These are phyloP conservation scores for Aegotheles bennettii DNA, from an alignment of 2,113 vertebrate species.

Conservation along the genomic window DNA sequence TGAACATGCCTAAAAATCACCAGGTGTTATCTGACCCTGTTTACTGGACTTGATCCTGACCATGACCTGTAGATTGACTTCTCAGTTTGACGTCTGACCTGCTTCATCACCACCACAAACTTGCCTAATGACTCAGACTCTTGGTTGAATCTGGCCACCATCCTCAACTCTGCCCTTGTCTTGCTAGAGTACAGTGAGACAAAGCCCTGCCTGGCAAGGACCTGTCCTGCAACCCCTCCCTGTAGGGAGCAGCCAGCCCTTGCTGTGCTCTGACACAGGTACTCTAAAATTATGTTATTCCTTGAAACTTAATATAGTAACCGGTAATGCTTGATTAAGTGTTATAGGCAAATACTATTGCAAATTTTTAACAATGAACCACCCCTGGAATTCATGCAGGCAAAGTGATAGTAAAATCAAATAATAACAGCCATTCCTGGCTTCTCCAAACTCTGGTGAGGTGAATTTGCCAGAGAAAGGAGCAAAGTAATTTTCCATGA, in stretches of 20 bases:
- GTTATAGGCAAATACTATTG: neutral
- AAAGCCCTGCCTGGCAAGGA: neutral
- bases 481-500: too few species aligned
- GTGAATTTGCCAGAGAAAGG: too few species aligned
- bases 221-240: neutral
- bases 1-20: neutral
- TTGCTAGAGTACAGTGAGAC: neutral
- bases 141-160: neutral
- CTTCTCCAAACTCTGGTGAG: too few species aligned
- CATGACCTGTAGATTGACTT: neutral
- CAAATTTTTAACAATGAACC: too few species aligned
- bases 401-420: too few species aligned
- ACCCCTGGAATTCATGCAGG: too few species aligned
- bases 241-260: neutral
- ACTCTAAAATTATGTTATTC: neutral
- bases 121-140: neutral
- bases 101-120: neutral
- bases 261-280: neutral
- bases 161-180: neutral
- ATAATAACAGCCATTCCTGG: too few species aligned
- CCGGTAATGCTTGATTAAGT: neutral
- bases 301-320: neutral
- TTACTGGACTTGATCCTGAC: neutral
- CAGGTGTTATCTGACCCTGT: neutral
- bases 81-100: neutral